These are phyloP conservation scores for Procavia capensis DNA, from an alignment of 2,113 vertebrate species.

Conservation along the genomic window DNA sequence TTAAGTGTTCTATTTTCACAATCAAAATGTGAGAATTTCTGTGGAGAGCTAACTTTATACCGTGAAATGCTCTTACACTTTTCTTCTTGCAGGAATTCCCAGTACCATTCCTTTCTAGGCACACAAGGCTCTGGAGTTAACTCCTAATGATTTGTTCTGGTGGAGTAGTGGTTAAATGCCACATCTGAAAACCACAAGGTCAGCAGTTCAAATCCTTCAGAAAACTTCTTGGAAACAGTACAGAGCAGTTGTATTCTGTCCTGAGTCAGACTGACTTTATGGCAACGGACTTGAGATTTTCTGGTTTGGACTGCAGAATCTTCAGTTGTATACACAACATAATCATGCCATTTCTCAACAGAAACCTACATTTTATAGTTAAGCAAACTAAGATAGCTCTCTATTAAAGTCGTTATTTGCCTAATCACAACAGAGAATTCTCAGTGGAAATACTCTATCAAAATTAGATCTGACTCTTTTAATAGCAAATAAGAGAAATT, in stretches of 20 bases:
- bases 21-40: not conserved
- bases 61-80: not conserved
- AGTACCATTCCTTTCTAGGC: not conserved
- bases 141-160: no score
- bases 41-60: not conserved
- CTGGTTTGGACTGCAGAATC: not conserved
- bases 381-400: not conserved
- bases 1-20: not conserved
- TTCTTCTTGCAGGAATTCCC: not conserved
- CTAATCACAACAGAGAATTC: not conserved
- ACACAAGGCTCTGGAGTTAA: not conserved
- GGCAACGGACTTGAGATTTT: no score
- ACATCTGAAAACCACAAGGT: no score
- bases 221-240: no score
- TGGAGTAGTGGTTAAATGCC: no score
- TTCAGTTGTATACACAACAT: not conserved
- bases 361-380: constrained; percentile 2
- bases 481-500: not conserved
- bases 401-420: not conserved
- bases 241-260: no score
- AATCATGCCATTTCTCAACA: not conserved
- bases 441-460: not conserved
- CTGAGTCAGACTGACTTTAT: no score
- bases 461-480: not conserved
- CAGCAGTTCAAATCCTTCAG: no score